Evolutionary conservation across 2,888 invertebrate genomes (phyloP).

Genomic region (Campoplex nolae): DNA sequence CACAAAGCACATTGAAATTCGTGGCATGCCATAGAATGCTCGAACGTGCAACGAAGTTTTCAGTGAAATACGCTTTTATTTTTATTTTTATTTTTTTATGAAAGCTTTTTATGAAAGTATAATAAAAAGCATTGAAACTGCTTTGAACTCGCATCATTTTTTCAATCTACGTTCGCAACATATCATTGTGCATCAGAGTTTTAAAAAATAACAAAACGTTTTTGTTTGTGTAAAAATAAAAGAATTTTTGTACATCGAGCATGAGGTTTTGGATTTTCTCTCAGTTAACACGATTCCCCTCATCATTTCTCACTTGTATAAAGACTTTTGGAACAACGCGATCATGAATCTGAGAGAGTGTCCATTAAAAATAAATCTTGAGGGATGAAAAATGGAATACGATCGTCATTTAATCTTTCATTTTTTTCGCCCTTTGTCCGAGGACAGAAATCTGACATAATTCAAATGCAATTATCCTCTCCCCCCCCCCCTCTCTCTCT

Average conservation of each 20-base stretch:
- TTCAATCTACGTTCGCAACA: neutral
- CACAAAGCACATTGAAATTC: too few species aligned
- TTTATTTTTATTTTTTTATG: too few species aligned
- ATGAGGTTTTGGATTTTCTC: neutral
- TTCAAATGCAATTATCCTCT: conserved; percentile 24
- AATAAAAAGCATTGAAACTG: too few species aligned
- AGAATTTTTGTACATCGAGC: neutral
- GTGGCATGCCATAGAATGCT: too few species aligned
- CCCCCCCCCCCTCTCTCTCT: conserved; percentile 7
- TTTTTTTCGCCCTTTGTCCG: neutral
- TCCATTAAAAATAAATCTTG: neutral
- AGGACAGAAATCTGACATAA: conserved; percentile 29
- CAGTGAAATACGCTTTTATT: too few species aligned
- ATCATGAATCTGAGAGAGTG: neutral
- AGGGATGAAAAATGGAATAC: neutral
- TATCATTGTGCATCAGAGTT: neutral
- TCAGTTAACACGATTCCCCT: neutral
- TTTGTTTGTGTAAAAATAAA: neutral
- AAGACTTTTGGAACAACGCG: neutral
- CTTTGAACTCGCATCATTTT: neutral
- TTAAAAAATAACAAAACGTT: neutral
- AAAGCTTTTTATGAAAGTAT: too few species aligned
- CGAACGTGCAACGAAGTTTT: too few species aligned
- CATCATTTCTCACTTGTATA: neutral
- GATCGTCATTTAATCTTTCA: conserved; percentile 31